Conservation (phyloP, 2,888 invertebrate genomes). For the Endotricha flammealis region DNA sequence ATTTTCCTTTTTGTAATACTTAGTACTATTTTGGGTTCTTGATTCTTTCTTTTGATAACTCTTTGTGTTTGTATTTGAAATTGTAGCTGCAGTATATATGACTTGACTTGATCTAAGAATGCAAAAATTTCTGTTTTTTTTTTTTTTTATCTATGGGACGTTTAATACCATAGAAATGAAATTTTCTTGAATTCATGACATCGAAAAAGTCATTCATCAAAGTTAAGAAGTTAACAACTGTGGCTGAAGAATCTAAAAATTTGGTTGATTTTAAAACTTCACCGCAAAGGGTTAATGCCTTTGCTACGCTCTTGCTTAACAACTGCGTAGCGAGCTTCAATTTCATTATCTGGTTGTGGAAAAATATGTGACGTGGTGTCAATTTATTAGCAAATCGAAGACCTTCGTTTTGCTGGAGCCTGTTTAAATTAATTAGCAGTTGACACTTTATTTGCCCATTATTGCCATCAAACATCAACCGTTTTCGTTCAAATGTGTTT, state of each 20-base stretch:
- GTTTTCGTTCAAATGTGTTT: conserved; percentile 21
- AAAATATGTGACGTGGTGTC: conserved; percentile 7
- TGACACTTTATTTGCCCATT: conserved; percentile 18
- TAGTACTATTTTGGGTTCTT: neutral
- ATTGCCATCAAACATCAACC: conserved; percentile 15
- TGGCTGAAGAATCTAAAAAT: conserved; percentile 1
- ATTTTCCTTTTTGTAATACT: neutral
- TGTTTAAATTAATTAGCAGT: conserved; percentile 17
- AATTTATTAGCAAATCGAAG: conserved; percentile 19
- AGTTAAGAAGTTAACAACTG: conserved; percentile 18
- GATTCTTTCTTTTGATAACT: neutral
- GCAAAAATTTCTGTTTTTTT: conserved; percentile 4
- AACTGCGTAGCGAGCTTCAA: conserved; percentile 1
- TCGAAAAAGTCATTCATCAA: conserved; percentile 14
- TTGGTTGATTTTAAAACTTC: too few species aligned
- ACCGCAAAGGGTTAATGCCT: conserved; percentile 12
- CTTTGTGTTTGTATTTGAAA: conserved; percentile 1
- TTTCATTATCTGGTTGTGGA: conserved; percentile 16
- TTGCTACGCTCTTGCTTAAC: conserved; percentile 15
- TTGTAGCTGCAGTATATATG: conserved; percentile 3
- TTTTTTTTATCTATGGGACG: too few species aligned
- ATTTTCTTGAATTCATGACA: conserved; percentile 10
- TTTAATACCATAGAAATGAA: conserved; percentile 8
- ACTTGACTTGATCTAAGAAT: conserved; percentile 1
- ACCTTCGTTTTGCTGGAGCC: conserved; percentile 17